phyloP scores from a whole-genome alignment of 2,113 vertebrate species.

The Hippoglossus stenolepis region DNA sequence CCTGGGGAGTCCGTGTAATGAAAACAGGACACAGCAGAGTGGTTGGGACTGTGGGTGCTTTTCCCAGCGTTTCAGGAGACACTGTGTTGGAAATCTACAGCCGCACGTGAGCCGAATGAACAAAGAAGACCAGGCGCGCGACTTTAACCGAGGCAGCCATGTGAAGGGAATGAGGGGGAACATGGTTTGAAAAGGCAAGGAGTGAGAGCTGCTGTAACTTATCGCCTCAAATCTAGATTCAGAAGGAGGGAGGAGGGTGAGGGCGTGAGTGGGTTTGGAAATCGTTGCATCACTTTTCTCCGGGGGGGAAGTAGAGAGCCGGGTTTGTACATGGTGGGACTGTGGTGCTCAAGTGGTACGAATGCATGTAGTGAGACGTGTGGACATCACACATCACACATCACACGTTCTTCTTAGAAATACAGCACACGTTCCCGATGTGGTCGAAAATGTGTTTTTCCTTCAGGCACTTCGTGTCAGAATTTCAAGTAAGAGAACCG shows the following conservation, averaged over 20 bases:
- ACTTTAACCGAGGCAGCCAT: conserved; percentile 23
- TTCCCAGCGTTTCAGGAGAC: conserved; percentile 42
- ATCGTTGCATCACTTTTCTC: conserved; percentile 53
- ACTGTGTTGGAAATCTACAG: conserved; percentile 33
- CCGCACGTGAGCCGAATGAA: conserved; percentile 36
- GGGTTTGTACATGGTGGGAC: conserved; percentile 39
- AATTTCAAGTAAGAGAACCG: no score
- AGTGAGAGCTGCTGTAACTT: conserved; percentile 33
- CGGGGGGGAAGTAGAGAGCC: conserved; percentile 12
- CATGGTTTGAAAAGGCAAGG: conserved; percentile 2
- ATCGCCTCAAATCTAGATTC: conserved; percentile 41
- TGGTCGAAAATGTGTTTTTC: background rate
- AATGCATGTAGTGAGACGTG: conserved; percentile 19
- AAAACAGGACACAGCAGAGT: conserved; percentile 65
- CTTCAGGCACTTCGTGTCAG: no score
- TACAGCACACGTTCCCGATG: background rate
- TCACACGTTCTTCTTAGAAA: background rate
- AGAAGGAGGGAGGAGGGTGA: background rate
- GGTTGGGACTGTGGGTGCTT: conserved; percentile 42
- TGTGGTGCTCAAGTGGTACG: background rate
- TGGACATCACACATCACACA: background rate
- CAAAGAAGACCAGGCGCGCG: conserved; percentile 3
- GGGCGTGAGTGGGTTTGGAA: conserved; percentile 27
- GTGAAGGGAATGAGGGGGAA: conserved; percentile 40
- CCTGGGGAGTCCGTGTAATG: conserved; percentile 57